Evolutionary conservation across 2,797 vertebrate species (phyloP).

Genomic region (Sebastes minor): DNA sequence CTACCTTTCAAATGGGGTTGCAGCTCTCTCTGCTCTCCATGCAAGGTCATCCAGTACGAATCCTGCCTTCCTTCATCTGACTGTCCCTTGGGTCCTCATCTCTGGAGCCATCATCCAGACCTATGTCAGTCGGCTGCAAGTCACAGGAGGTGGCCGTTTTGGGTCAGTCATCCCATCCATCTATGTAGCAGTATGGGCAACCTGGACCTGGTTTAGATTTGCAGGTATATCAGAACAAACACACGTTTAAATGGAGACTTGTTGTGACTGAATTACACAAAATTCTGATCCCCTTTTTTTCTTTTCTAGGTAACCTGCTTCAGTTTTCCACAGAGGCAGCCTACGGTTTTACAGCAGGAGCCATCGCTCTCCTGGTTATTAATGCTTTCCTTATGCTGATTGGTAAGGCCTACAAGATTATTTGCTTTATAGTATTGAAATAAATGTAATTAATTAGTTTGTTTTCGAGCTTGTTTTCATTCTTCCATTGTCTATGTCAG

Average conservation of each 20-base stretch:
- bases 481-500: conserved; percentile 64
- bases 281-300: neutral
- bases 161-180: conserved; percentile 85
- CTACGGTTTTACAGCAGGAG: conserved; percentile 85
- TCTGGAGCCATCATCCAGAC: conserved; percentile 85
- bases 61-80: conserved; percentile 75
- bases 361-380: conserved; percentile 85
- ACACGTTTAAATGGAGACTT: neutral
- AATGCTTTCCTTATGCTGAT: conserved; percentile 86
- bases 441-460: neutral
- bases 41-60: neutral
- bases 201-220: conserved; percentile 89
- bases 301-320: conserved; percentile 75
- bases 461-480: neutral
- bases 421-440: neutral
- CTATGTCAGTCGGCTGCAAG: conserved; percentile 85
- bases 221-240: conserved; percentile 77
- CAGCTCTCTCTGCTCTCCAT: conserved; percentile 85
- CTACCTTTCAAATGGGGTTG: conserved; percentile 88
- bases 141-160: conserved; percentile 80
- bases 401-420: conserved; percentile 75
- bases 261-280: neutral
- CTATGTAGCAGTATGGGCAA: conserved; percentile 87
- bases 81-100: conserved; percentile 87
- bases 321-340: conserved; percentile 58